Percentiles rank a stretch among this genome's conserved stretches.
phyloP scores from a whole-genome alignment of 64 coral and sea anemone genomes.

The Catalaphyllia jardinei region DNA sequence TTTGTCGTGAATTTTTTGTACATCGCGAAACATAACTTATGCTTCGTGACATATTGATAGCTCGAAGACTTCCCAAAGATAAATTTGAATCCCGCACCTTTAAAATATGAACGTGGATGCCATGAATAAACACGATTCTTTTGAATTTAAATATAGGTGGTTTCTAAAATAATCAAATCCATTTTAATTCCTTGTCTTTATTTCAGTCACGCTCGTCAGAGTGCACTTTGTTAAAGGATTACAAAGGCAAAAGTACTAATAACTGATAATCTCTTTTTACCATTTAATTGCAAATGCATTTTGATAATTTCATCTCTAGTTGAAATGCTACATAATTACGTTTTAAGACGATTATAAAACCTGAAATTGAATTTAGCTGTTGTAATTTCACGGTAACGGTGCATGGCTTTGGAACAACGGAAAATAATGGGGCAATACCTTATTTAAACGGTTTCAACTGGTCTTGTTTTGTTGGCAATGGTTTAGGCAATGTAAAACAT shows the following conservation, averaged over 20 bases:
- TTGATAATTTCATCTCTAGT: not conserved
- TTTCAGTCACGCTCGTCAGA: not conserved
- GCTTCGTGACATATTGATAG: not conserved
- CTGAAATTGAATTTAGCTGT: not conserved
- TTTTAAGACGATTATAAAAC: not conserved
- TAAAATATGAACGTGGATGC: not conserved
- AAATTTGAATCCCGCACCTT: not conserved
- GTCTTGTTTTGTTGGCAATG: not conserved
- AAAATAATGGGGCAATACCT: not conserved
- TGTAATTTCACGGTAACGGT: not conserved
- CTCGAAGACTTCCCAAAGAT: not conserved
- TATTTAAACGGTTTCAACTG: not conserved
- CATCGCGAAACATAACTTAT: not conserved
- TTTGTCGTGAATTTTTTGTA: no score
- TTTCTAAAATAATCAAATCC: not conserved
- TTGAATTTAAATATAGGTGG: not conserved
- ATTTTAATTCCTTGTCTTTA: not conserved
- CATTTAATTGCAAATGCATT: not conserved
- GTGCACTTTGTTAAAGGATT: constrained; percentile 17
- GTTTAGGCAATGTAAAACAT: not conserved
- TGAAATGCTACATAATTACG: not conserved
- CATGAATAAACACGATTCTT: not conserved
- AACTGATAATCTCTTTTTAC: not conserved
- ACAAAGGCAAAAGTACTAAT: not conserved
- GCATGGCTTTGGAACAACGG: not conserved